These are phyloP conservation scores for Nesogale talazaci DNA, from an alignment of 2,113 vertebrate species.

Conservation along the genomic window DNA sequence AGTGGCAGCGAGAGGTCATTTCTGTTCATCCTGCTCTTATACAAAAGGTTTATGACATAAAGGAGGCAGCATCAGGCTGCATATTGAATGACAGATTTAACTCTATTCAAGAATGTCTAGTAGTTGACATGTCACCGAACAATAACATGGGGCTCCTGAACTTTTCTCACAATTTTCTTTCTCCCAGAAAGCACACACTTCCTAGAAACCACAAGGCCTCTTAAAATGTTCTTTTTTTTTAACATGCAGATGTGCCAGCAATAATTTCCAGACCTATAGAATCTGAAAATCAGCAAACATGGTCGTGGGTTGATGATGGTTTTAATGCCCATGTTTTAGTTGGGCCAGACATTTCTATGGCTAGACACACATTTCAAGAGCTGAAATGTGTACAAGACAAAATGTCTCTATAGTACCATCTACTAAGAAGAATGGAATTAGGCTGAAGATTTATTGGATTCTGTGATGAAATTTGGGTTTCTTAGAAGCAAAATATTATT, in stretches of 20 bases:
- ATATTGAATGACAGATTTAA: too few relatives aligned
- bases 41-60: too few relatives aligned
- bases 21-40: too few relatives aligned
- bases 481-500: slow-evolving; percentile 31
- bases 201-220: not conserved
- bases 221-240: not conserved
- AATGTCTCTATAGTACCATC: not conserved
- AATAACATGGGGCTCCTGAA: not conserved
- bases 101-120: too few relatives aligned
- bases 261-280: slow-evolving; percentile 19
- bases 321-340: not conserved
- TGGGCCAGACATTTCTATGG: not conserved
- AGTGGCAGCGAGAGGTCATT: too few relatives aligned
- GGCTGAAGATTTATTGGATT: not conserved
- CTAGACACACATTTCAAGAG: not conserved
- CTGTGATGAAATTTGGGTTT: not conserved
- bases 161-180: not conserved
- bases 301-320: not conserved
- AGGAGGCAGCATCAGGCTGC: too few relatives aligned
- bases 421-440: not conserved
- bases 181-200: not conserved
- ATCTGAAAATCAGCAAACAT: not conserved
- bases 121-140: too few relatives aligned
- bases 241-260: not conserved
- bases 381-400: not conserved